These are phyloP conservation scores for Trichonephila clavipes DNA, from an alignment of 1,140 invertebrate species.

Conservation along the genomic window DNA sequence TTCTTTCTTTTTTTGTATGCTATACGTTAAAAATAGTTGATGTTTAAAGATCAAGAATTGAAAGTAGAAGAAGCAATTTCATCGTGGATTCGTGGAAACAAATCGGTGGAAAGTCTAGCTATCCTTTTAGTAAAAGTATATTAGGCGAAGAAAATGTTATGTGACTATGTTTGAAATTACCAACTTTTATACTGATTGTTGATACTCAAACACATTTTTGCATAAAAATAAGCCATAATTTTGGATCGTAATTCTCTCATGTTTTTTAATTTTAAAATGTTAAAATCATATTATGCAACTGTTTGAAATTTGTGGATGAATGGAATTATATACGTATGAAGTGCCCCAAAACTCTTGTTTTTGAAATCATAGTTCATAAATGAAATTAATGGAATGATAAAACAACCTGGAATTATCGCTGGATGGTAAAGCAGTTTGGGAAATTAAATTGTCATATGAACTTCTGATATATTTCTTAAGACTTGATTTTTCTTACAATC, in stretches of 20 bases:
- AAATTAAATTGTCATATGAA: background rate
- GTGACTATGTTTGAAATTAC: background rate
- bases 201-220: too few relatives aligned
- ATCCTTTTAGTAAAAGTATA: background rate
- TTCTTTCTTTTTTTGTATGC: background rate
- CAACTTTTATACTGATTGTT: background rate
- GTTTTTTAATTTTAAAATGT: too few relatives aligned
- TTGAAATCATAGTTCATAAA: background rate
- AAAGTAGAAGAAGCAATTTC: background rate
- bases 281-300: background rate
- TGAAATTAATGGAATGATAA: too few relatives aligned
- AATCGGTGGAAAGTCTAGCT: background rate
- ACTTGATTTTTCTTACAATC: conserved; percentile 24
- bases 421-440: background rate
- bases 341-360: background rate
- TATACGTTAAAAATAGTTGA: background rate
- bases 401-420: background rate
- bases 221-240: too few relatives aligned
- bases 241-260: too few relatives aligned
- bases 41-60: background rate
- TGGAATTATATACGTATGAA: background rate
- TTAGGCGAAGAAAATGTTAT: background rate
- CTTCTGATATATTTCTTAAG: background rate
- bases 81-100: background rate
- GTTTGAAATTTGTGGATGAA: background rate